Evolutionary conservation across 2,113 vertebrate species (phyloP), one percentile per base, ranked within the genome.

Genomic region (Hemiprocne comata): DNA sequence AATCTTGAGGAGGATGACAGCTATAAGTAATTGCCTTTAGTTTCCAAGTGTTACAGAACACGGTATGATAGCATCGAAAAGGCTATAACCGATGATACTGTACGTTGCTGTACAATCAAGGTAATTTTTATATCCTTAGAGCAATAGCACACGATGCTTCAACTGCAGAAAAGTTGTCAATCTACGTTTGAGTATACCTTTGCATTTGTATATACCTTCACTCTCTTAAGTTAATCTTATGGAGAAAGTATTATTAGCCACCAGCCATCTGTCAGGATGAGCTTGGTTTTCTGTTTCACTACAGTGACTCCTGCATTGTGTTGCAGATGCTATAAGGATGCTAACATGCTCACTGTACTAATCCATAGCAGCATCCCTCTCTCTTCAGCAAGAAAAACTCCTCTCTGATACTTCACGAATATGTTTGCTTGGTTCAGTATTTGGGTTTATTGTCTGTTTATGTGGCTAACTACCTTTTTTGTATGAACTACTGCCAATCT

Each of bases 391-490:
- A 72, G 64, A 89, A 70, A 67, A 87, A 11, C 42, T 70, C 36
- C 69, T n/a, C 74, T 74, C 77, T 70, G 26, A 6, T 77, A 33
- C 60, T 83, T 51, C 19, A 12, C 83, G 34, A 81, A 67, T 66
- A 19, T 16, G 26, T 79, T 70, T 79, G 5, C 40, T 81, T 73
- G 29, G 53, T 75, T 80, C 40, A 84, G 29, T 53, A 23, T 66
- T 67, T 75, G 57, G 31, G 16, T 44, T 90, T 89, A 53, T 78
- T 81, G 36, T 71, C 75, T 69, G 21, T 38, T 83, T 93, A 65
- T 92, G 9, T 79, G 84, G 71, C 77, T 89, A 87, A 42, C n/a
- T 92, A n/a, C 65, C 10, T 85, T 87, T 42, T 86, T 70, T 89
- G 51, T 92, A 75, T 64, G 62, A 73, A 87, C 84, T 33, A 1